Conservation (phyloP, 1,140 invertebrate species). For the Lepidurus arcticus region DNA sequence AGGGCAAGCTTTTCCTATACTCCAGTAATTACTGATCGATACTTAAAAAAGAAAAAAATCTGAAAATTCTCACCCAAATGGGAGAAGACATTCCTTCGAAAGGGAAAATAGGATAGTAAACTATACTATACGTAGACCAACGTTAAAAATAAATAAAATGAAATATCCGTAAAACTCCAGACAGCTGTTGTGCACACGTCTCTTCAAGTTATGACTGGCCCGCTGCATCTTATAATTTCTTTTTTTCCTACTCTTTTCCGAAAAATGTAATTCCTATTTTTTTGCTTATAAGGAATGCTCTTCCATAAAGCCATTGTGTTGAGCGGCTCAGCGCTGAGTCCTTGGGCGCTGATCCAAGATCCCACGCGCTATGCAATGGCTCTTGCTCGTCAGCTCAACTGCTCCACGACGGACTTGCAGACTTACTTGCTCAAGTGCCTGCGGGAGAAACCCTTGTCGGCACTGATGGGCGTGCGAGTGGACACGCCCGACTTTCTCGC, state of each 20-base stretch:
- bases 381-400: conserved; percentile 79
- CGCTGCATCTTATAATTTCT: background rate
- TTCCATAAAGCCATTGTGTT: conserved; percentile 91
- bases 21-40: background rate
- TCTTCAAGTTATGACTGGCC: background rate
- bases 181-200: conserved; percentile 17
- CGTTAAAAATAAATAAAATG: conserved; percentile 4
- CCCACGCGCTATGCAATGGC: conserved; percentile 78
- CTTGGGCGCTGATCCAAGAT: conserved; percentile 83
- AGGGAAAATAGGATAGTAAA: background rate
- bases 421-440: conserved; percentile 74
- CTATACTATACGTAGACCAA: background rate
- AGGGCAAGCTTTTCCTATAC: background rate
- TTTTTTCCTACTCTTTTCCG: conserved; percentile 13
- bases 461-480: conserved; percentile 28
- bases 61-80: background rate
- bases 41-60: background rate
- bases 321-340: conserved; percentile 88
- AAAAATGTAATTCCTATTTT: background rate
- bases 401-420: conserved; percentile 55
- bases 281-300: conserved; percentile 59
- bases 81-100: background rate
- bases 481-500: conserved; percentile 72
- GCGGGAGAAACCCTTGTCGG: conserved; percentile 66
- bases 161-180: background rate